These are phyloP conservation scores for Phyllotis vaccarum DNA, from an alignment of 2,797 vertebrate genomes.

Conservation along the genomic window DNA sequence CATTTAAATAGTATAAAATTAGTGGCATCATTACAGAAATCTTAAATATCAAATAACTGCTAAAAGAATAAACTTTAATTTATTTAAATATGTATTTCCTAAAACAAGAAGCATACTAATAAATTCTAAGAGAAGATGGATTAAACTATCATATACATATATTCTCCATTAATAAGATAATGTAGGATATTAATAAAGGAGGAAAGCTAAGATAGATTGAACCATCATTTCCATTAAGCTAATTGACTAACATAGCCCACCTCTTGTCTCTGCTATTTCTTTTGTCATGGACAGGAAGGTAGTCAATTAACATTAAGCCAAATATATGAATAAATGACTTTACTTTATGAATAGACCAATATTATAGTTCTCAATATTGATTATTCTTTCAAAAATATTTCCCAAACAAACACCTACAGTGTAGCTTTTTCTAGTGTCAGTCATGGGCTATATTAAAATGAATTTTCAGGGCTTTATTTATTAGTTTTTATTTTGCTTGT, in stretches of 20 bases:
- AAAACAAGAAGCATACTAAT: not conserved
- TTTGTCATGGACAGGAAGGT: not conserved
- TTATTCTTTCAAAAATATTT: slow-evolving; percentile 20
- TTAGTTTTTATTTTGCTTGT: not conserved
- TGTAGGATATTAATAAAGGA: not conserved
- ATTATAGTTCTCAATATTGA: not conserved
- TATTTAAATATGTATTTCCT: not conserved
- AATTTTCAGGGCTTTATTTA: not conserved
- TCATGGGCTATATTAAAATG: not conserved
- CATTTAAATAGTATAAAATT: not conserved
- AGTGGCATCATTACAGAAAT: not conserved
- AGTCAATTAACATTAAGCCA: not conserved
- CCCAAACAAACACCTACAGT: not conserved
- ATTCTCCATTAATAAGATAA: not conserved
- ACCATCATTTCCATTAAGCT: not conserved
- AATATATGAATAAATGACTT: not conserved
- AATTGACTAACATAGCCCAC: not conserved
- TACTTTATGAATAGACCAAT: not conserved
- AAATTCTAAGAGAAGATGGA: not conserved
- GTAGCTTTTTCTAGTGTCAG: not conserved
- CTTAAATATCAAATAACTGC: not conserved
- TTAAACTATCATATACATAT: not conserved
- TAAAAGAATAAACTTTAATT: not conserved
- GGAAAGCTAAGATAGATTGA: not conserved
- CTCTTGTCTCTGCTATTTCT: not conserved